Base-by-base conservation (phyloP, 1,140 invertebrate genomes). In the Euschistus heros region DNA sequence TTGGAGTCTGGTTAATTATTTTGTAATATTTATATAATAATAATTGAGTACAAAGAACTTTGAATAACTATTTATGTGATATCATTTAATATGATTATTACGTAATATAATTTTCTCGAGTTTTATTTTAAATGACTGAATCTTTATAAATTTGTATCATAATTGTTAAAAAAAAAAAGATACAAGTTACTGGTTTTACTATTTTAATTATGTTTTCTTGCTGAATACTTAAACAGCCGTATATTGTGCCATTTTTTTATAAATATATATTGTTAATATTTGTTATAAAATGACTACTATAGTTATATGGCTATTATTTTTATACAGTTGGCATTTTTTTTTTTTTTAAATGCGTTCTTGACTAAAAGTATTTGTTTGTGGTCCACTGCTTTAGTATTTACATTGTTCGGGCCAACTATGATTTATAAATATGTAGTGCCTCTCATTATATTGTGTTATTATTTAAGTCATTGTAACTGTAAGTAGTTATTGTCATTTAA, bases 231-330 rank as follows among this genome's bases (percentile, higher is more conserved):
- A 26, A 27, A 55, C 57, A 66, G 47, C 15, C 26, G 37, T 60
- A 57, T 55, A 59, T 44, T 66, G 64, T 66, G 64, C 64, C 64
- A 66, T 66, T 66, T 57, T 65, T 61, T 66, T 66, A 61, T 55
- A 59, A 65, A 44, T 61, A 50, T 46, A 66, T 60, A 61, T 66
- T 61, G 64, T 66, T 65, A 66, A 66, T 61, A 57, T 66, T 66
- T 42, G 59, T 42, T 57, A 57, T 57, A 24, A 57, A 57, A 57
- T 22, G 24, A 57, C 24, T 57, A 57, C 54, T 22, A 57, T 57
- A 57, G 54, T 57, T 57, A 62, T 46, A 62, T 62, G 44, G 61
- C 44, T 62, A 62, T 62, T 62, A 62, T 62, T 62, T 62, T 62
- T 62, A 47, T 62, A 62, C 61, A 61, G 30, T 63, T 27, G 20